Evolutionary conservation across 2,888 invertebrate genomes (phyloP), one percentile per base, ranked within the genome.

Genomic region (Drosophila cracens): DNA sequence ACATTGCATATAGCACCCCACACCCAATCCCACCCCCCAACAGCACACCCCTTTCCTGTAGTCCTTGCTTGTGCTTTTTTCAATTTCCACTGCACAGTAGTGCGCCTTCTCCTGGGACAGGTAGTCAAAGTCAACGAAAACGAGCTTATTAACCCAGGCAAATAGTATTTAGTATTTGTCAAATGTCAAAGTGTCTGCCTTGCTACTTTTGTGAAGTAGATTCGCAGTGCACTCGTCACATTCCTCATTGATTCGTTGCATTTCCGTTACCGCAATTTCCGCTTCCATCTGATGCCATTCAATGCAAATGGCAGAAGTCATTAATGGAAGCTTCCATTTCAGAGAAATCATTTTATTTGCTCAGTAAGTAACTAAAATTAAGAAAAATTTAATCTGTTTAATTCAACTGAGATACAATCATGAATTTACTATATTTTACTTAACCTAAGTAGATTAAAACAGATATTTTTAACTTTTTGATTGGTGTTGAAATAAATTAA

Each of bases 101-200:
- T 58, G 33, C 11, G 43, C 40, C 33, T 29, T 31, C 40, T 46
- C 48, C 49, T 78, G 86, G 73, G 87, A 74, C 71, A 64, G 46
- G 25, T 16, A n/a, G 36, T 13, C 70, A 83, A 76, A 88, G 82
- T 86, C 89, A 88, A 76, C 80, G 75, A 80, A 82, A 79, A 80
- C 86, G 82, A 81, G 80, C 90, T 87, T 87, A 87, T 87, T 87
- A 90, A 87, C 89, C 82, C 87, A 73, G 74, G 89, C 82, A 87
- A 87, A 88, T 81, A 90, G 76, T 86, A 83, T 88, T 90, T 90
- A 87, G 89, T 89, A 90, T 87, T 87, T 83, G 89, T 86, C 84
- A 79, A 90, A 82, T 90, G 87, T 78, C 77, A 76, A 80, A 80
- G 79, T 74, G 72, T 65, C 72, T 16, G 54, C 58, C n/a, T 36